These are phyloP conservation scores for Quadroppia sp. DNA, from an alignment of 2,888 invertebrate species.

Conservation along the genomic window DNA sequence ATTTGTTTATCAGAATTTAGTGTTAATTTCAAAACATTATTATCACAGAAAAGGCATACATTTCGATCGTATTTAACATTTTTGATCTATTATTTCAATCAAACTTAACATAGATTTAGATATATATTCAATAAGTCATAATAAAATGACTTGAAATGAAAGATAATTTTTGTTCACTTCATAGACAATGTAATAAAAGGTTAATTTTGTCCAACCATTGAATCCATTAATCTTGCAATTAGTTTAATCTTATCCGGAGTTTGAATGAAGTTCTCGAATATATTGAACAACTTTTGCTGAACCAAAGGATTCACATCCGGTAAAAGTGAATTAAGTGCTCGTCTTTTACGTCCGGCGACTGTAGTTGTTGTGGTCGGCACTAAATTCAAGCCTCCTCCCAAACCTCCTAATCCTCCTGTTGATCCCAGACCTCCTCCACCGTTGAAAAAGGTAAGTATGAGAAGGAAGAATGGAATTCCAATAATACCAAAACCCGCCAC, in stretches of 20 bases:
- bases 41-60: no score
- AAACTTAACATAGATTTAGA: no score
- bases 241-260: slow-evolving; percentile 38
- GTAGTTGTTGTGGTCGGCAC: slow-evolving; percentile 41
- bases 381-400: slow-evolving; percentile 39
- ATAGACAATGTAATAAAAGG: not conserved
- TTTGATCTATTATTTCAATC: no score
- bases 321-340: not conserved
- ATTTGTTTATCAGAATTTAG: no score
- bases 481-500: slow-evolving; percentile 30
- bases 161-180: no score
- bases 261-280: slow-evolving; percentile 32
- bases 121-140: no score
- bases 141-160: no score
- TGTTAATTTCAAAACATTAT: no score
- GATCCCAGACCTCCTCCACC: not conserved
- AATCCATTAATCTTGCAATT: slow-evolving; percentile 10
- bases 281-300: slow-evolving; percentile 18
- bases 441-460: slow-evolving; percentile 12
- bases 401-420: not conserved
- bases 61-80: no score
- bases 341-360: slow-evolving; percentile 38
- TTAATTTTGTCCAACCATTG: slow-evolving; percentile 26
- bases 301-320: slow-evolving; percentile 24
- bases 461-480: slow-evolving; percentile 37